phyloP scores from a whole-genome alignment of 2,797 vertebrate species.

The Paguma larvata region DNA sequence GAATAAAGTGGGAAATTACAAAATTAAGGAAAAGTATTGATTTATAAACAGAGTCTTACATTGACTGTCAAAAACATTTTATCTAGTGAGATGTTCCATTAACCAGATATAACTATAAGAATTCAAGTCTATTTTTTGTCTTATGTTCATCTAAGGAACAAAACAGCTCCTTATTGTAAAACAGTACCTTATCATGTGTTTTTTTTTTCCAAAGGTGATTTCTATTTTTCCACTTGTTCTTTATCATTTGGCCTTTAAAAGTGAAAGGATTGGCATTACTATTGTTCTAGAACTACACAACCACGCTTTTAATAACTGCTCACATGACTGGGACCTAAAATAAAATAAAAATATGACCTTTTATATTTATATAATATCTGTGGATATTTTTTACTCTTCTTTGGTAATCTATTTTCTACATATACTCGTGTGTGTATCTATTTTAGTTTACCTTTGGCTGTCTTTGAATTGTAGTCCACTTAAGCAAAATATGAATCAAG shows the following conservation, averaged over 20 bases:
- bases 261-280: not conserved
- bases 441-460: not conserved
- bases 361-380: not conserved
- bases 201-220: conserved; percentile 25
- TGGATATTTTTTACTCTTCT: not conserved
- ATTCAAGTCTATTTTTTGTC: not conserved
- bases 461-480: not conserved
- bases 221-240: not conserved
- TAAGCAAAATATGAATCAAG: not conserved
- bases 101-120: conserved; percentile 46
- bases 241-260: conserved; percentile 54
- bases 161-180: conserved; percentile 12
- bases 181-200: not conserved
- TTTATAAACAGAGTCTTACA: conserved; percentile 51
- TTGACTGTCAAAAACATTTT: conserved; percentile 69
- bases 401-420: not conserved
- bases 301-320: not conserved
- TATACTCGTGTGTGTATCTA: not conserved
- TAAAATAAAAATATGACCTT: not conserved
- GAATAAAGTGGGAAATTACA: conserved; percentile 70
- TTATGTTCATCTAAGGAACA: not conserved
- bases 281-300: not conserved
- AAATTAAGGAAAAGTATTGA: conserved; percentile 69
- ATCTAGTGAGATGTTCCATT: conserved; percentile 57
- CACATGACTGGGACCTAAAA: not conserved